Evolutionary conservation across 1,140 invertebrate genomes (phyloP).

Genomic region (Monomorium pharaonis): DNA sequence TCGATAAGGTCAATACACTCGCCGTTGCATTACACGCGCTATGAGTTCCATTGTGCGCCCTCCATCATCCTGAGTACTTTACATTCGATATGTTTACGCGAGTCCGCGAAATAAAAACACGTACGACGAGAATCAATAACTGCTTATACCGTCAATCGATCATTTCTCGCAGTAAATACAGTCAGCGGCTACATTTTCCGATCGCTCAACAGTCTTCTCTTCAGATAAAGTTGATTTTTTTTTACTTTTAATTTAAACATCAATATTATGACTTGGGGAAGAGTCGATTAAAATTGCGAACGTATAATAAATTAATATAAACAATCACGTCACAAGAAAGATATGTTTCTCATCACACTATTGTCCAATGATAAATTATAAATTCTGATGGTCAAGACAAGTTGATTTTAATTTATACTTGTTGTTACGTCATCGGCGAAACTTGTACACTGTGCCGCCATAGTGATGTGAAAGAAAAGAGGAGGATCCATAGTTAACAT

Average conservation of each 20-base stretch:
- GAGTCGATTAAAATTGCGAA: background rate
- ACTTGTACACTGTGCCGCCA: background rate
- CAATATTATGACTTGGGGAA: background rate
- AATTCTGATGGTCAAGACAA: background rate
- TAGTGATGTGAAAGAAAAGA: background rate
- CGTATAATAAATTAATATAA: background rate
- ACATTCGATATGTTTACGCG: slow-evolving; percentile 13
- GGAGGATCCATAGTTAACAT: background rate
- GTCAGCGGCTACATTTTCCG: background rate
- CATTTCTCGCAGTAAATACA: background rate
- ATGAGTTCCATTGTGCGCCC: slow-evolving; percentile 28
- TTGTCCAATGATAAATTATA: background rate
- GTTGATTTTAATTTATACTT: slow-evolving; percentile 7
- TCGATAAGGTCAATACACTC: slow-evolving; percentile 69
- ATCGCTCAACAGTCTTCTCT: background rate
- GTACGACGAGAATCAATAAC: background rate
- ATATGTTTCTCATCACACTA: background rate
- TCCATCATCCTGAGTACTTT: slow-evolving; percentile 28
- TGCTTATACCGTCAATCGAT: background rate
- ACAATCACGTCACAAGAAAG: background rate
- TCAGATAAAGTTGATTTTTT: background rate
- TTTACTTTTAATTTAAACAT: background rate
- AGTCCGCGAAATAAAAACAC: background rate
- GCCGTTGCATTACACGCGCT: slow-evolving; percentile 46
- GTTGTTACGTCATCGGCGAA: background rate